phyloP scores from a whole-genome alignment of 2,888 invertebrate species.

The Erpobdella octoculata region DNA sequence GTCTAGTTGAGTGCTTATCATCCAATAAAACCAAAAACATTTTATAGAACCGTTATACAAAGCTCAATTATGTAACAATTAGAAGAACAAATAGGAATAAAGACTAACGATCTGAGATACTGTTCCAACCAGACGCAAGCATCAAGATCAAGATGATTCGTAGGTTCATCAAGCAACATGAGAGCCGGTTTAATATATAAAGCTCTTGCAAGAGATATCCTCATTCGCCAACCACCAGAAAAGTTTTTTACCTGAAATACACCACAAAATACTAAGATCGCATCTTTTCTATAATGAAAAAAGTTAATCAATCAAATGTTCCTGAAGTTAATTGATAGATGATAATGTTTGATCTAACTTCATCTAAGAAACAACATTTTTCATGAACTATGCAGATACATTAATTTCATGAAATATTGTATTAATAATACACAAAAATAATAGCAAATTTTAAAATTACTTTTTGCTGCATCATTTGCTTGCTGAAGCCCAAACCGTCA shows the following conservation, averaged over 20 bases:
- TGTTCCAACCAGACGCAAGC: constrained; percentile 99
- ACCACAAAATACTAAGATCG: neutral
- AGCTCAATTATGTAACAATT: too few species aligned
- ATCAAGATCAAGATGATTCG: constrained; percentile 66
- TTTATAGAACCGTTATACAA: too few species aligned
- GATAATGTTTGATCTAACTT: too few species aligned
- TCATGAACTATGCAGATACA: too few species aligned
- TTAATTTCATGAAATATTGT: too few species aligned
- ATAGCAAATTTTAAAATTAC: neutral
- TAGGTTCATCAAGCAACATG: constrained; percentile 59
- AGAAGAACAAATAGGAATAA: neutral
- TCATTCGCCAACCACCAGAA: constrained; percentile 61
- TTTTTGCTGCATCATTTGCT: constrained; percentile 58
- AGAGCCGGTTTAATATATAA: constrained; percentile 58
- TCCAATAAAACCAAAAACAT: too few species aligned
- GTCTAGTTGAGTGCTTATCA: too few species aligned
- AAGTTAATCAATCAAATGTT: too few species aligned
- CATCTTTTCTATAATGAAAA: too few species aligned
- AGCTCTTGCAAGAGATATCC: constrained; percentile 59
- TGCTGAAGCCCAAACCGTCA: constrained; percentile 87
- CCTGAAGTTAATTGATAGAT: too few species aligned
- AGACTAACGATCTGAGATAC: constrained; percentile 74
- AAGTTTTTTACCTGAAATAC: constrained; percentile 41
- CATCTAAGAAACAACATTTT: too few species aligned
- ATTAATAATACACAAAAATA: neutral